These are phyloP conservation scores for Clitarchus hookeri DNA, from an alignment of 2,888 invertebrate species.

Conservation along the genomic window DNA sequence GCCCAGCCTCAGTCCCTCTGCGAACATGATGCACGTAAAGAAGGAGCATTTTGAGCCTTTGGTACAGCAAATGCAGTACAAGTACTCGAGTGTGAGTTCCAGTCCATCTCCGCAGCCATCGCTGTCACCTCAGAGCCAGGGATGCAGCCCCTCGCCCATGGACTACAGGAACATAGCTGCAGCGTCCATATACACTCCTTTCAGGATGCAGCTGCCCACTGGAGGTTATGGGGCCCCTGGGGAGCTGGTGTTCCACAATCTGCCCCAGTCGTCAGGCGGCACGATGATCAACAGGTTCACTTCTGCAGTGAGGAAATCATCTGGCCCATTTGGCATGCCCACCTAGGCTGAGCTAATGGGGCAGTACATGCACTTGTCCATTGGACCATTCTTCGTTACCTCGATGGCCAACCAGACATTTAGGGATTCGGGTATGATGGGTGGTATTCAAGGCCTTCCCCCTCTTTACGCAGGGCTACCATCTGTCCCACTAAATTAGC, in stretches of 20 bases:
- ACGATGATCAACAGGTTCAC: neutral
- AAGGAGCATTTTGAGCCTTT: neutral
- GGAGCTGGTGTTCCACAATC: neutral
- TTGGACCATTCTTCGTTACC: neutral
- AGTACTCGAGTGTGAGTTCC: constrained; percentile 12
- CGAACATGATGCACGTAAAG: constrained; percentile 26
- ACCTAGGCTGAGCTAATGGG: no score
- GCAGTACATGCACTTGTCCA: neutral
- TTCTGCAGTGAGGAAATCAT: neutral
- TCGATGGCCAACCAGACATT: neutral
- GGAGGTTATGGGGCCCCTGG: neutral
- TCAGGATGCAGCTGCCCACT: neutral
- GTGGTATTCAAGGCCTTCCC: neutral
- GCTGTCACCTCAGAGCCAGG: constrained; percentile 35
- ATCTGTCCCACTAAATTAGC: neutral
- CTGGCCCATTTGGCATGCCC: neutral
- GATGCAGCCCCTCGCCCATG: constrained; percentile 39
- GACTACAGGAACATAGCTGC: constrained; percentile 26
- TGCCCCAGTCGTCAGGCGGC: neutral
- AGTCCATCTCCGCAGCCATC: constrained; percentile 35
- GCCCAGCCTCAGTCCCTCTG: constrained; percentile 1
- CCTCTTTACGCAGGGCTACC: neutral
- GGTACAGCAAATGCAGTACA: constrained; percentile 47
- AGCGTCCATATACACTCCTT: neutral
- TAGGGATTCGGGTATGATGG: no score